Evolutionary conservation across 2,113 vertebrate genomes (phyloP).

Genomic region (Poeciliopsis prolifica): DNA sequence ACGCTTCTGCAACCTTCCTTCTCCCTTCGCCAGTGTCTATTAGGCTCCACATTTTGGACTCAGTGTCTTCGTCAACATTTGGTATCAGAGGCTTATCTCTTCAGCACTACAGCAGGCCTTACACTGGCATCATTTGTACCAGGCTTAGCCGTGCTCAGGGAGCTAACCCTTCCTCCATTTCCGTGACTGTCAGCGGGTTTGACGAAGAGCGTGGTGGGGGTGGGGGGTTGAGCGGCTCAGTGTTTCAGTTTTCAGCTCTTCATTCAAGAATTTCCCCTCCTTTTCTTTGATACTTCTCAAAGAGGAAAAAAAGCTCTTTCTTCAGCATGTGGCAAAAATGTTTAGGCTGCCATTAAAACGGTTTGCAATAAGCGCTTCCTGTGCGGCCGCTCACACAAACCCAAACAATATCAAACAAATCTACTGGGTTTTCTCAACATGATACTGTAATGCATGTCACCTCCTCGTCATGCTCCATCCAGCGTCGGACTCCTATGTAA

Average conservation of each 20-base stretch:
- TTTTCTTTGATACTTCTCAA: slow-evolving; percentile 49
- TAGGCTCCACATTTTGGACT: slow-evolving; percentile 69
- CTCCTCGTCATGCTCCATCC: slow-evolving; percentile 60
- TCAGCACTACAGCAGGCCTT: slow-evolving; percentile 78
- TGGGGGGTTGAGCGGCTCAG: slow-evolving; percentile 39
- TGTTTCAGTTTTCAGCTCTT: slow-evolving; percentile 71
- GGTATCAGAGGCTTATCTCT: slow-evolving; percentile 76
- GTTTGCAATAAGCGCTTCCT: slow-evolving; percentile 42
- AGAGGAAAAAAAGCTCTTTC: slow-evolving; percentile 40
- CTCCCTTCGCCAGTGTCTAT: slow-evolving; percentile 55
- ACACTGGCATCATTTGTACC: slow-evolving; percentile 80
- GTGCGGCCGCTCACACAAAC: slow-evolving; percentile 43
- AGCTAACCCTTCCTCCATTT: slow-evolving; percentile 74
- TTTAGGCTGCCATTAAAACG: slow-evolving; percentile 64
- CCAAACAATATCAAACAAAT: slow-evolving; percentile 47
- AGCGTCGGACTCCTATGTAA: slow-evolving; percentile 60
- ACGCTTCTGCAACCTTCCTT: slow-evolving; percentile 28
- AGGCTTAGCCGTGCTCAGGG: slow-evolving; percentile 77
- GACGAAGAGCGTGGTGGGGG: slow-evolving; percentile 43
- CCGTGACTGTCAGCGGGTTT: slow-evolving; percentile 69
- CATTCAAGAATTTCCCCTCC: slow-evolving; percentile 62
- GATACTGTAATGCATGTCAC: slow-evolving; percentile 73
- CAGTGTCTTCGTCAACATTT: slow-evolving; percentile 65
- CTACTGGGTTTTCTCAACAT: slow-evolving; percentile 52
- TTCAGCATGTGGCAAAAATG: slow-evolving; percentile 46